A percentile compares a stretch with the other conserved stretches of the same genome.
Evolutionary conservation across 1,140 invertebrate species (phyloP).

Genomic region (Rhyzopertha dominica): DNA sequence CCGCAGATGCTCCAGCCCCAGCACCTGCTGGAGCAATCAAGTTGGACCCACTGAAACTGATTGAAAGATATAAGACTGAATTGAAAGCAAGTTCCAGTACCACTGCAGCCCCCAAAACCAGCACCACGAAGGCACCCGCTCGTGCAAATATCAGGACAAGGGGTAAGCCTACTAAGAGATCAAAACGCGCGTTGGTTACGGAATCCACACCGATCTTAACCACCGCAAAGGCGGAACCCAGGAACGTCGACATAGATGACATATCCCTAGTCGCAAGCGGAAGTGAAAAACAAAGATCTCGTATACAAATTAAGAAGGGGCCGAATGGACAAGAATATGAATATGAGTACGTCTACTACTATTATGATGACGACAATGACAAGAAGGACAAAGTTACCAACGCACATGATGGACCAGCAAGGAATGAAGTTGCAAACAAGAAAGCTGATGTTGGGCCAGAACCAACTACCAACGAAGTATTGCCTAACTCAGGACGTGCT

Average conservation of each 20-base stretch:
- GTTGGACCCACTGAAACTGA: slow-evolving; percentile 35
- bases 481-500: slow-evolving; percentile 51
- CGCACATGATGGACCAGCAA: slow-evolving; percentile 55
- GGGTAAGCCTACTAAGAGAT: too few species aligned
- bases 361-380: slow-evolving; percentile 74
- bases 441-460: slow-evolving; percentile 54
- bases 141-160: too few species aligned
- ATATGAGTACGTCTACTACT: slow-evolving; percentile 88
- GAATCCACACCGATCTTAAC: slow-evolving; percentile 36
- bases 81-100: slow-evolving; percentile 32
- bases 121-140: too few species aligned
- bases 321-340: slow-evolving; percentile 88
- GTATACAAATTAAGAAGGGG: slow-evolving; percentile 78
- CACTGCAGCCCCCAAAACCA: slow-evolving; percentile 20
- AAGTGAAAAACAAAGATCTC: slow-evolving; percentile 52
- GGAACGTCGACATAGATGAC: slow-evolving; percentile 30
- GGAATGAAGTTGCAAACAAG: slow-evolving; percentile 48
- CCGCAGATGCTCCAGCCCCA: slow-evolving; percentile 27
- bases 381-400: slow-evolving; percentile 43
- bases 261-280: slow-evolving; percentile 32
- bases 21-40: slow-evolving; percentile 42
- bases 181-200: too few species aligned
- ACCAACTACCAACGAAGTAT: slow-evolving; percentile 64
- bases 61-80: slow-evolving; percentile 39
- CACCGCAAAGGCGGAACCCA: slow-evolving; percentile 27